Percentiles rank a stretch among this genome's conserved stretches.
Conservation (phyloP, 2,888 invertebrate species). For the Unio delphinus region DNA sequence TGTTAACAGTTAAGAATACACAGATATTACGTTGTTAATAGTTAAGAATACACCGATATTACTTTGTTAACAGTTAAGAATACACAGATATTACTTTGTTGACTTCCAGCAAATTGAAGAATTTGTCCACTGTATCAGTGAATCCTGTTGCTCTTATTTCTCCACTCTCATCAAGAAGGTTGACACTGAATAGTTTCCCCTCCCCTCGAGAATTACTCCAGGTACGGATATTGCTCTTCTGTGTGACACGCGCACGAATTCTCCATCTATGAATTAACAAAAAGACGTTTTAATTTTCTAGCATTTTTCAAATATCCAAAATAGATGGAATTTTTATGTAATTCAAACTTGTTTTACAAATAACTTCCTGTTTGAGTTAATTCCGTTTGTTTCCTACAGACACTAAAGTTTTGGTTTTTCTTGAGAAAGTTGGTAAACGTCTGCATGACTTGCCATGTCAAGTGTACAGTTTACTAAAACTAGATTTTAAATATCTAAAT, state of each 20-base stretch:
- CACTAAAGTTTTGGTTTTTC: too few relatives aligned
- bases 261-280: constrained; percentile 81
- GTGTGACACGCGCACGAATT: constrained; percentile 89
- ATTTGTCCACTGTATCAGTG: constrained; percentile 88
- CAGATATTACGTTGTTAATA: too few relatives aligned
- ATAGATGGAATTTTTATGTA: not conserved
- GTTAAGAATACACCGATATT: too few relatives aligned
- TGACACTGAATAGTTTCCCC: constrained; percentile 93
- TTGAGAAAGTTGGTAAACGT: too few relatives aligned
- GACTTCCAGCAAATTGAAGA: constrained; percentile 89
- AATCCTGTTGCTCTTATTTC: constrained; percentile 95
- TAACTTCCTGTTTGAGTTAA: too few relatives aligned
- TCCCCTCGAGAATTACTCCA: constrained; percentile 95
- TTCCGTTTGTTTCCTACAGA: too few relatives aligned
- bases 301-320: not conserved
- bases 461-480: too few relatives aligned
- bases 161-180: constrained; percentile 92
- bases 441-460: too few relatives aligned
- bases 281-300: not conserved
- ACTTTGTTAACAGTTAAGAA: not conserved
- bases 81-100: constrained; percentile 58
- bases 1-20: too few relatives aligned
- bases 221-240: constrained; percentile 84
- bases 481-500: too few relatives aligned
- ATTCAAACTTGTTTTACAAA: too few relatives aligned